Base-by-base conservation (phyloP, 1,140 invertebrate species). In the Mylabris phalerata region DNA sequence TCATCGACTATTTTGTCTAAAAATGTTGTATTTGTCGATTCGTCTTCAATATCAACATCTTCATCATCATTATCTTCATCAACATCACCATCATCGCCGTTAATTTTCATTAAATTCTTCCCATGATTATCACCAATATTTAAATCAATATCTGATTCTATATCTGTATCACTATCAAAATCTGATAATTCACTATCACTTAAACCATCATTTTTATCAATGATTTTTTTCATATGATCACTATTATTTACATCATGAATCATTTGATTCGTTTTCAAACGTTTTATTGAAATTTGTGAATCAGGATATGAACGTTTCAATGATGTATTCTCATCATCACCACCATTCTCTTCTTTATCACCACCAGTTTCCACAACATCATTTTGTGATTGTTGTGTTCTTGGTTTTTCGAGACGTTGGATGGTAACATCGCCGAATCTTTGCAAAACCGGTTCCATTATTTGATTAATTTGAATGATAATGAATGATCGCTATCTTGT, bases 351-450 rank as follows among this genome's bases (percentile, higher is more conserved):
- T 40, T 67, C 67, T 25, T 65, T 64, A 11, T 55, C 43, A 9
- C 55, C 49, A 48, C 63, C 67, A 42, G 6, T 40, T 6, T 6
- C 6, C 25, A 44, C 60, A 24, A 3, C 59, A 27, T 55, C 61
- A 7, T 67, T 60, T 58, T 66, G 56, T 32, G 4, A 7, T 55
- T 61, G 63, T 67, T 32, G 62, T 48, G 54, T 50, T 50, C 67
- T 67, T 27, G 65, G 59, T 26, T 72, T 73, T 48, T 73, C 71
- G 26, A 73, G 65, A 27, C 69, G 63, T 59, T 73, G 71, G 56
- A 73, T 71, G 44, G 69, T 71, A 54, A 72, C 69, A 72, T 73
- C 71, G 56, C 71, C 72, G 41, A 72, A 61, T 52, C 69, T 62
- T 60, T 70, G 71, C 25, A 73, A 49, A 58, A 71, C 67, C 46